Evolutionary conservation across 2,113 vertebrate species (phyloP).

Genomic region (Macaca mulatta): DNA sequence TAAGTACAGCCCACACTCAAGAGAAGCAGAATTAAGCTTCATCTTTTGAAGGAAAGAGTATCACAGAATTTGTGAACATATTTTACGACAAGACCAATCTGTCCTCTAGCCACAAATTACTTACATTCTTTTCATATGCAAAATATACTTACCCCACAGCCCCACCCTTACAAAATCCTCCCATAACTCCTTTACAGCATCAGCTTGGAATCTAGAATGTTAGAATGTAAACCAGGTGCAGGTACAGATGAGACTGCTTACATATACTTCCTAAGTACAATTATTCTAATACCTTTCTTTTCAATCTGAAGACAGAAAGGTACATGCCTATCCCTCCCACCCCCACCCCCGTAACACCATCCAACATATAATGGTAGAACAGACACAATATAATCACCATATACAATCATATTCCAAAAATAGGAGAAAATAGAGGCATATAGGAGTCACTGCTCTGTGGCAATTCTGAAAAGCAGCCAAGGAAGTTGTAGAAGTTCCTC

Average conservation of each 20-base stretch:
- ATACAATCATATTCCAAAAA: background rate
- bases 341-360: background rate
- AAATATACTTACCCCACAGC: background rate
- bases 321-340: background rate
- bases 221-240: background rate
- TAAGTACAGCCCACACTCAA: background rate
- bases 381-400: background rate
- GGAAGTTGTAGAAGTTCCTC: background rate
- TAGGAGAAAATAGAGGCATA: background rate
- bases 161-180: background rate
- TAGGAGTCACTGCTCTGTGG: background rate
- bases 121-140: background rate
- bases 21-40: background rate
- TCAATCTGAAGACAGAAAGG: background rate
- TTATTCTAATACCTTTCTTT: background rate
- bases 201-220: background rate
- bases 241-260: background rate
- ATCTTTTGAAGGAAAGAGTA: background rate
- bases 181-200: background rate
- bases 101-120: background rate
- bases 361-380: background rate
- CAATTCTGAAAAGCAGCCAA: background rate
- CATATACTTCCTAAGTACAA: background rate
- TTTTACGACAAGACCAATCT: background rate
- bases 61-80: background rate